These are phyloP conservation scores for Chondrilla cf. caribensis DNA, from an alignment of 37 sponge, comb jelly and placozoan species.

Conservation along the genomic window DNA sequence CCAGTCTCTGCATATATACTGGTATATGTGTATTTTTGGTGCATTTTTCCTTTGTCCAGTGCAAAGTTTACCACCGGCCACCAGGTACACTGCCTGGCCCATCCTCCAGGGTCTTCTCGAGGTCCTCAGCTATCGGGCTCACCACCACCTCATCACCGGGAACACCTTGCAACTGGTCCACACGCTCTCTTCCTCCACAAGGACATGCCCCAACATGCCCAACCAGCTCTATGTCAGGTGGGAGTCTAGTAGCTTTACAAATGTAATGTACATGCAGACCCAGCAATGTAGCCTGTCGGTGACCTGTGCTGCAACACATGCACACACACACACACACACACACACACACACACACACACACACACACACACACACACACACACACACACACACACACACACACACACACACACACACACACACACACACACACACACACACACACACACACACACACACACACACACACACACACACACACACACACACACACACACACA, in stretches of 20 bases:
- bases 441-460: constrained; percentile 23
- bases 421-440: constrained; percentile 25
- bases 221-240: constrained; percentile 63
- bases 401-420: constrained; percentile 27
- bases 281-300: no score
- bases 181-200: constrained; percentile 39
- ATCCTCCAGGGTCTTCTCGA: constrained; percentile 67
- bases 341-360: background rate
- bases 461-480: constrained; percentile 20
- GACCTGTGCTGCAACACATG: no score
- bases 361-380: background rate
- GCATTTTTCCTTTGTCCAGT: constrained; percentile 32
- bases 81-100: constrained; percentile 61
- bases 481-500: constrained; percentile 19
- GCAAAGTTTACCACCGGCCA: constrained; percentile 54
- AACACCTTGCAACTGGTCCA: constrained; percentile 50
- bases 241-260: background rate
- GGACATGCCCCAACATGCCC: constrained; percentile 49
- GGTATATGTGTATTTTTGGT: no score
- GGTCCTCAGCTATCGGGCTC: constrained; percentile 62
- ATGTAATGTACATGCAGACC: no score
- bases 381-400: background rate
- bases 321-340: background rate
- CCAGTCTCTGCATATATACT: no score
- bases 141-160: constrained; percentile 54